A percentile compares a stretch with the other conserved stretches of the same genome.
Evolutionary conservation across 2,888 invertebrate species (phyloP).

Genomic region (Drosophila sordidapex): DNA sequence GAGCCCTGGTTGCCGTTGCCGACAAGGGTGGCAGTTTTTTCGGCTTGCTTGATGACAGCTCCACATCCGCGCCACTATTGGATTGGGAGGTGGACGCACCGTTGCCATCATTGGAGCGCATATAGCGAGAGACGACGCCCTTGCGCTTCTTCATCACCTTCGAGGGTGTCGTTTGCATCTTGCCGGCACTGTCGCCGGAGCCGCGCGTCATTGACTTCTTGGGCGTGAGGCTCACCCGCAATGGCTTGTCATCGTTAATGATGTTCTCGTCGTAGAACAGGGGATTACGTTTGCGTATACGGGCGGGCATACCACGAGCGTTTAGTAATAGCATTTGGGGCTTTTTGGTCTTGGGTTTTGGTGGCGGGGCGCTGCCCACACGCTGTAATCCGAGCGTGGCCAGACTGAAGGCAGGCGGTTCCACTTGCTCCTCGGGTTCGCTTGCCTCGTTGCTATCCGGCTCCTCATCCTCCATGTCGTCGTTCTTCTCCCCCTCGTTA

Average conservation of each 20-base stretch:
- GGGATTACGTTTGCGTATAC: slow-evolving; percentile 95
- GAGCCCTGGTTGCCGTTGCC: slow-evolving; percentile 7
- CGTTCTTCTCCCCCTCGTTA: slow-evolving; percentile 11
- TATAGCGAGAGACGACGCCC: slow-evolving; percentile 84
- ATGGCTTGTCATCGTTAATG: slow-evolving; percentile 91
- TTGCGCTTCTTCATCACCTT: slow-evolving; percentile 85
- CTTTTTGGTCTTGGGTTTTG: slow-evolving; percentile 87
- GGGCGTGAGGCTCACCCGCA: slow-evolving; percentile 87
- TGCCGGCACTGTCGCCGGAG: slow-evolving; percentile 42
- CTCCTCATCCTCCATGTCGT: slow-evolving; percentile 31
- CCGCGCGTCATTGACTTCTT: slow-evolving; percentile 66
- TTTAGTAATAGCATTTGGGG: slow-evolving; percentile 93
- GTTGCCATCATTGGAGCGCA: slow-evolving; percentile 79
- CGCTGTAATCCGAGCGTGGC: slow-evolving; percentile 92
- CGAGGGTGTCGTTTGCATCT: slow-evolving; percentile 84
- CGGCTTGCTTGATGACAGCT: slow-evolving; percentile 18
- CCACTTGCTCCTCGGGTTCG: slow-evolving; percentile 88
- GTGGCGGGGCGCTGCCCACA: slow-evolving; percentile 91
- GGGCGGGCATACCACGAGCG: slow-evolving; percentile 94
- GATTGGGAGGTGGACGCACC: slow-evolving; percentile 31
- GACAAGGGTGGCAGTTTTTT: slow-evolving; percentile 36
- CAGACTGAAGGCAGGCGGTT: slow-evolving; percentile 90
- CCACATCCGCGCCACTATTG: slow-evolving; percentile 21
- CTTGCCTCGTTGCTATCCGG: slow-evolving; percentile 57
- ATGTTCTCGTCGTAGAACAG: slow-evolving; percentile 96